Percentiles rank a stretch among this genome's conserved stretches.
Evolutionary conservation across 2,888 invertebrate species (phyloP).

Genomic region (Myathropa florea): DNA sequence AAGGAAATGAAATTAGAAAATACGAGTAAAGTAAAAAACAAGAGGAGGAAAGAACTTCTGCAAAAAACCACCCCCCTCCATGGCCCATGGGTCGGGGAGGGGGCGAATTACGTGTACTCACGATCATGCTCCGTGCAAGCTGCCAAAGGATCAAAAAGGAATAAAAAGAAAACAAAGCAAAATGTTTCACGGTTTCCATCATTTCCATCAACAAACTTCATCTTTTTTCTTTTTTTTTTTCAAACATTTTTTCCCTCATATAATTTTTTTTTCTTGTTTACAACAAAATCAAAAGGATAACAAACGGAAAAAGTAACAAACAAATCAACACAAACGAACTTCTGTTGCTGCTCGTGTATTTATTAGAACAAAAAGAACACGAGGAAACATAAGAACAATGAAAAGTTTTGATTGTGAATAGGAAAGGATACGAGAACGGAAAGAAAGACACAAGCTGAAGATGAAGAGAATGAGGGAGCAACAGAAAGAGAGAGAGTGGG

Average conservation of each 20-base stretch:
- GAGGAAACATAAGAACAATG: slow-evolving; percentile 9
- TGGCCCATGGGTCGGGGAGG: background rate
- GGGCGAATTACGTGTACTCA: slow-evolving; percentile 84
- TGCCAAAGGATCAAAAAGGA: slow-evolving; percentile 80
- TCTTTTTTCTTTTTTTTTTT: slow-evolving; percentile 49
- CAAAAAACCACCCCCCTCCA: slow-evolving; percentile 31
- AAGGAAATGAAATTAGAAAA: background rate
- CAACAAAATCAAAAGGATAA: slow-evolving; percentile 58
- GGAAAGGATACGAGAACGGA: slow-evolving; percentile 15
- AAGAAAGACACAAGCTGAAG: slow-evolving; percentile 1
- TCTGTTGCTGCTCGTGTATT: slow-evolving; percentile 18
- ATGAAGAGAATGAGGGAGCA: slow-evolving; percentile 16
- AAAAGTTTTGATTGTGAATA: slow-evolving; percentile 16
- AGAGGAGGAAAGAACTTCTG: slow-evolving; percentile 18
- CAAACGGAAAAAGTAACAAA: slow-evolving; percentile 57
- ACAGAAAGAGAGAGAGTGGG: background rate
- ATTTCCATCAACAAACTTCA: slow-evolving; percentile 58
- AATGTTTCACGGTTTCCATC: slow-evolving; percentile 65
- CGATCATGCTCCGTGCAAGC: slow-evolving; percentile 96
- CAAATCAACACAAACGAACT: slow-evolving; percentile 46
- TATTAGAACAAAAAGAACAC: slow-evolving; percentile 1
- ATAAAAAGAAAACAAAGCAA: slow-evolving; percentile 67
- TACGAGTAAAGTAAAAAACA: background rate
- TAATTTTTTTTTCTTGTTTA: slow-evolving; percentile 38
- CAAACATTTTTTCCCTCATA: slow-evolving; percentile 55